phyloP scores from a whole-genome alignment of 2,888 invertebrate genomes.

The Argyresthia goedartella region DNA sequence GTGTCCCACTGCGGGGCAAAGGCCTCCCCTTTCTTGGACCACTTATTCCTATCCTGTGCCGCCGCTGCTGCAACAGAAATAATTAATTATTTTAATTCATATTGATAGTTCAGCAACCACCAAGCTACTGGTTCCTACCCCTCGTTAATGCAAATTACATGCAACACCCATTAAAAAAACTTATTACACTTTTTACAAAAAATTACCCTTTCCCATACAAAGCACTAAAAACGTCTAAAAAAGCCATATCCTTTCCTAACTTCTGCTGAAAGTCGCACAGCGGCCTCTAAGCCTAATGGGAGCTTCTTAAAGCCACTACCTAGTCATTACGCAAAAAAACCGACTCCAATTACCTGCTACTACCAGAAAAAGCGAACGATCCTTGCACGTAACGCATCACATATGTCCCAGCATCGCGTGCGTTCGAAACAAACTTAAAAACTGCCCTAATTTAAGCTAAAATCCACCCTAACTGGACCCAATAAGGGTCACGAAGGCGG shows the following conservation, averaged over 20 bases:
- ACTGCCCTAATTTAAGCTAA: neutral
- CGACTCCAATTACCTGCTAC: constrained; percentile 3
- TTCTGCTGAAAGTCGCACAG: neutral
- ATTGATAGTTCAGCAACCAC: too few relatives aligned
- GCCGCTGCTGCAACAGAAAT: too few relatives aligned
- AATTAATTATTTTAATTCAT: too few relatives aligned
- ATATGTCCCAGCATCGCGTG: constrained; percentile 2
- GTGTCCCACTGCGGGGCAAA: too few relatives aligned
- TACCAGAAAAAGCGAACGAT: neutral
- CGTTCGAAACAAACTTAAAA: neutral
- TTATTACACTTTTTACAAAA: neutral
- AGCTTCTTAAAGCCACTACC: neutral
- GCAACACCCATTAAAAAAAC: neutral
- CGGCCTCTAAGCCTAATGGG: neutral
- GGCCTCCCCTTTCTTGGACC: too few relatives aligned
- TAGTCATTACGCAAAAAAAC: constrained; percentile 5
- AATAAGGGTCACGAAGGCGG: neutral
- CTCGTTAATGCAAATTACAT: neutral
- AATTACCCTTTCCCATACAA: too few relatives aligned
- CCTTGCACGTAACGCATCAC: constrained; percentile 4
- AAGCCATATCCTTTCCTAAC: neutral
- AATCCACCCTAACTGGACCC: neutral
- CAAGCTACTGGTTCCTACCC: too few relatives aligned
- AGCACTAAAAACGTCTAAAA: neutral
- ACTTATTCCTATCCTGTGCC: too few relatives aligned